These are phyloP conservation scores for Tigriopus japonicus DNA, from an alignment of 1,140 invertebrate genomes.

Conservation along the genomic window DNA sequence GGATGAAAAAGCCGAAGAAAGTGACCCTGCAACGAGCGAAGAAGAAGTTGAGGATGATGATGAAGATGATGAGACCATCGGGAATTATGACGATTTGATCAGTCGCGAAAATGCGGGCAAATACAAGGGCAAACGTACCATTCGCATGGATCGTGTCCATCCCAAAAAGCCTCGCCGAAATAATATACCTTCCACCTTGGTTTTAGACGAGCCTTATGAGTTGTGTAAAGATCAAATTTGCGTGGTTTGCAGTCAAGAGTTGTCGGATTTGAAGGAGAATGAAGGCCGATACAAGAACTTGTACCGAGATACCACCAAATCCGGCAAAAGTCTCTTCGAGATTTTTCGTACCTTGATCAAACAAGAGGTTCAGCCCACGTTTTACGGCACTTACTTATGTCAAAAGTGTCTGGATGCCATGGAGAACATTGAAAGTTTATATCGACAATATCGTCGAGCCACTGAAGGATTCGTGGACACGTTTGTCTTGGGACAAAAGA, in stretches of 20 bases:
- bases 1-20: too few species aligned
- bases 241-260: not conserved
- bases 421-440: not conserved
- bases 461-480: not conserved
- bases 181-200: too few species aligned
- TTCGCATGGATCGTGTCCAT: too few species aligned
- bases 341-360: not conserved
- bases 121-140: too few species aligned
- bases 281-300: not conserved
- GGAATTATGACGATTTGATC: too few species aligned
- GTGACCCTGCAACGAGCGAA: too few species aligned
- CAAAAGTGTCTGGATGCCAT: not conserved
- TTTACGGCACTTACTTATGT: not conserved
- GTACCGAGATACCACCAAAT: not conserved
- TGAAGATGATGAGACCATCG: too few species aligned
- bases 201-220: not conserved
- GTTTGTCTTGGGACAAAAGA: not conserved
- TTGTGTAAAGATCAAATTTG: conserved; percentile 5
- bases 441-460: not conserved
- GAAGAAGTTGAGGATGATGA: too few species aligned
- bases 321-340: not conserved
- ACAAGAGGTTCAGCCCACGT: not conserved
- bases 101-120: too few species aligned
- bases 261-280: not conserved
- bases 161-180: too few species aligned